phyloP scores from a whole-genome alignment of 1,140 invertebrate species.

The Drosophila nannoptera region DNA sequence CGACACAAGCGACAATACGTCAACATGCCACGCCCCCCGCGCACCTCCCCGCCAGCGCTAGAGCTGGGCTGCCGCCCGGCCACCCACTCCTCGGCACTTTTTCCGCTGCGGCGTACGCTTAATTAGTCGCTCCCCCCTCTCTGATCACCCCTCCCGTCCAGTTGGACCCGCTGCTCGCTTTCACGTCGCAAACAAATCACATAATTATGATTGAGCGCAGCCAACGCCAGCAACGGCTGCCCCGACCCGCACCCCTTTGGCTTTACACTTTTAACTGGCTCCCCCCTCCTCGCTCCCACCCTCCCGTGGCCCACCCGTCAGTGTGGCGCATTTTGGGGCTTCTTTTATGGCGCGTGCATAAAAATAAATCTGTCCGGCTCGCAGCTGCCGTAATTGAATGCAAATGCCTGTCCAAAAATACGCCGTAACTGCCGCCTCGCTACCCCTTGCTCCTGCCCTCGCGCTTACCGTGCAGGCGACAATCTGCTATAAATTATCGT shows the following conservation, averaged over 20 bases:
- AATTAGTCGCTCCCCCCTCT: conserved; percentile 57
- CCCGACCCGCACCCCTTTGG: conserved; percentile 40
- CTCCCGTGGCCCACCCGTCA: not conserved
- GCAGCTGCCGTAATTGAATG: conserved; percentile 76
- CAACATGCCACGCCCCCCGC: conserved; percentile 47
- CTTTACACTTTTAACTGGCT: conserved; percentile 8
- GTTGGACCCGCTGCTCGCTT: conserved; percentile 5
- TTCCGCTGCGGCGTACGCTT: conserved; percentile 29
- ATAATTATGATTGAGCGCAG: conserved; percentile 76
- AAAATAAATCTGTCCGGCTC: conserved; percentile 72
- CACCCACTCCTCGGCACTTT: too few species aligned
- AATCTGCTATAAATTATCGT: conserved; percentile 77
- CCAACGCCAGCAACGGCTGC: conserved; percentile 20
- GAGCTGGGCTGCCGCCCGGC: too few species aligned
- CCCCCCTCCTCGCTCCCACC: too few species aligned
- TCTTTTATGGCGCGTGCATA: conserved; percentile 70
- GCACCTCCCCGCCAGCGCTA: too few species aligned
- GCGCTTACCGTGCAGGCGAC: conserved; percentile 47
- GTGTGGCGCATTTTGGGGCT: conserved; percentile 69
- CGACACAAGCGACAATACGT: conserved; percentile 74
- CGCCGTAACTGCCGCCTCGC: conserved; percentile 27
- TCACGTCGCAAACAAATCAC: conserved; percentile 72
- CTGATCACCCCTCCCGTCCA: not conserved
- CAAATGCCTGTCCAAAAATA: conserved; percentile 76
- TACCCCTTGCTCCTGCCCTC: not conserved